Base-by-base conservation (phyloP, 1,140 invertebrate genomes). In the Formica exsecta region DNA sequence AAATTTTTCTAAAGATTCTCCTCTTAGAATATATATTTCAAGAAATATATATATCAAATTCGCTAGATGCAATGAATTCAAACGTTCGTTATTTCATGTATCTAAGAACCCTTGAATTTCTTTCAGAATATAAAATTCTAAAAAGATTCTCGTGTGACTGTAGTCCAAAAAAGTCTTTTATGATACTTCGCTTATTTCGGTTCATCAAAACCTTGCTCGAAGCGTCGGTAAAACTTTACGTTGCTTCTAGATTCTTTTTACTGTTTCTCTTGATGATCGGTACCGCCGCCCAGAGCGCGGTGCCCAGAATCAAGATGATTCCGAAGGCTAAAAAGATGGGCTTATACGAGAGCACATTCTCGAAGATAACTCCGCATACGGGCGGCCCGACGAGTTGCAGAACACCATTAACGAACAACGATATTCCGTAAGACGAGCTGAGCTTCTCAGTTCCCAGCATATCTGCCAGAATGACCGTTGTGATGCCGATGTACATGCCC, bases 401-500 rank as follows among this genome's bases (percentile, higher is more conserved):
- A 29, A 98, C 95, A 3, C 97, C 97, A 92, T 98, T 98, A 13
- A 98, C 96, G 91, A 98, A 98, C 7, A 98, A 93, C 81, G 97
- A 97, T 32, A 98, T 97, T 16, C 97, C 97, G 86, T 98, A 98
- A 0, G 97, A 97, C 0, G 97, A 97, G 87, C 97, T 97, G 0
- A 98, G 91, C n/a, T 97, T 94, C 89, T 98, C 97, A 0, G 97
- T 96, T 1, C 98, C 98, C 2, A 98, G 92, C 96, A 98, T 97
- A 92, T 98, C 97, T 0, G 97, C 97, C 96, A 98, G 97, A 0
- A 98, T 97, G 38, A 98, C 96, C 6, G 97, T 97, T 0, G 97
- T 98, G 1, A 98, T 97, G 25, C 97, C 98, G 1, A 98, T 97
- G 91, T 98, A 98, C 38, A 97, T 96, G n/a, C 97, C 97, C 0